Evolutionary conservation across 2,113 vertebrate genomes (phyloP).

Genomic region (Urocolius indicus): DNA sequence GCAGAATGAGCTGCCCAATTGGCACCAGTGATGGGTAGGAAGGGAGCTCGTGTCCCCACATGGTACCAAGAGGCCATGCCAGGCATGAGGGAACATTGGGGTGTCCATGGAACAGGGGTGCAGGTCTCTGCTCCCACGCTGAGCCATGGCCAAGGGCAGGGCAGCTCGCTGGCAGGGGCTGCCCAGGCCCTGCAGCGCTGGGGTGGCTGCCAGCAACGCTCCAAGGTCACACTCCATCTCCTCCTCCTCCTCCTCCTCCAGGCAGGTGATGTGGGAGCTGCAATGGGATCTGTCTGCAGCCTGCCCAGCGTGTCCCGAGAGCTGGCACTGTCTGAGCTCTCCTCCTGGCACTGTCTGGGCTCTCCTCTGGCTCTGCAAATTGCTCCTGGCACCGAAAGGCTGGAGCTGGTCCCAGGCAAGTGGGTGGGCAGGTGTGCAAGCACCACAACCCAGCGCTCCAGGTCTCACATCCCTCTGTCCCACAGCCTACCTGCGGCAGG

Average conservation of each 20-base stretch:
- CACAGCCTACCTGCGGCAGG: neutral
- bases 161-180: neutral
- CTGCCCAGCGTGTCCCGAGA: neutral
- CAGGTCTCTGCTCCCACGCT: accelerated
- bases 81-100: accelerated
- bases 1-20: neutral
- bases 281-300: neutral
- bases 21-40: accelerated
- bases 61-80: neutral
- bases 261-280: neutral
- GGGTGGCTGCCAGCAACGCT: neutral
- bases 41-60: accelerated
- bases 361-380: neutral
- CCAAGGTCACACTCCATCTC: neutral
- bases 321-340: neutral
- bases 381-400: neutral
- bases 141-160: neutral
- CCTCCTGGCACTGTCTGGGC: neutral
- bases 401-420: neutral
- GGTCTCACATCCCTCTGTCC: neutral
- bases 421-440: neutral
- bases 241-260: neutral
- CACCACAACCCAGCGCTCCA: accelerated
- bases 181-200: neutral
- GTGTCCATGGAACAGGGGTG: neutral